A percentile compares a stretch with the other conserved stretches of the same genome.
These are phyloP conservation scores for Pagetopsis macropterus DNA, from an alignment of 2,797 vertebrate species.

Conservation along the genomic window DNA sequence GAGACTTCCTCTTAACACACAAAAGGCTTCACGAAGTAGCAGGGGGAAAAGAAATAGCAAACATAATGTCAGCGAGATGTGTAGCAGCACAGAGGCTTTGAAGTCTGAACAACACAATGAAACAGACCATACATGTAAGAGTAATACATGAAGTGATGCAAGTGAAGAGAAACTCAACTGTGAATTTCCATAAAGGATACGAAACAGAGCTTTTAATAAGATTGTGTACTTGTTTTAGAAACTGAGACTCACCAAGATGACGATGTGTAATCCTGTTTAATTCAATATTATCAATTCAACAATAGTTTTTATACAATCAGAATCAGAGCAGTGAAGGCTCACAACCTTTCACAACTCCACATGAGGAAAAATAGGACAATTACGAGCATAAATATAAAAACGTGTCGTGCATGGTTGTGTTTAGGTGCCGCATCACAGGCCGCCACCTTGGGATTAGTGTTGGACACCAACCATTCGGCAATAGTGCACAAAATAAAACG, in stretches of 20 bases:
- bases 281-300: neutral
- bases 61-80: neutral
- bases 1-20: slow-evolving; percentile 46
- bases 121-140: neutral
- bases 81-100: slow-evolving; percentile 13
- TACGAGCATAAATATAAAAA: neutral
- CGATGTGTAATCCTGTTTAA: neutral
- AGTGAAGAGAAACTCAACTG: neutral
- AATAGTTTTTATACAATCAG: neutral
- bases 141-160: too few relatives aligned
- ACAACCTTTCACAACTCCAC: neutral
- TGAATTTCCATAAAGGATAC: neutral
- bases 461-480: neutral
- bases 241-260: neutral
- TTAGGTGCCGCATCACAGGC: neutral
- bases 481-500: neutral
- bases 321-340: neutral
- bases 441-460: neutral
- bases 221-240: neutral
- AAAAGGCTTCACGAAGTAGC: slow-evolving; percentile 16
- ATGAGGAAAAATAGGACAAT: neutral
- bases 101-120: slow-evolving; percentile 11
- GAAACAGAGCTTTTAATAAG: slow-evolving; percentile 4
- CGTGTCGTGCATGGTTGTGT: neutral
- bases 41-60: neutral